phyloP scores from a whole-genome alignment of 2,113 vertebrate species.

The rabbit (Oryctolagus cuniculus) region DNA sequence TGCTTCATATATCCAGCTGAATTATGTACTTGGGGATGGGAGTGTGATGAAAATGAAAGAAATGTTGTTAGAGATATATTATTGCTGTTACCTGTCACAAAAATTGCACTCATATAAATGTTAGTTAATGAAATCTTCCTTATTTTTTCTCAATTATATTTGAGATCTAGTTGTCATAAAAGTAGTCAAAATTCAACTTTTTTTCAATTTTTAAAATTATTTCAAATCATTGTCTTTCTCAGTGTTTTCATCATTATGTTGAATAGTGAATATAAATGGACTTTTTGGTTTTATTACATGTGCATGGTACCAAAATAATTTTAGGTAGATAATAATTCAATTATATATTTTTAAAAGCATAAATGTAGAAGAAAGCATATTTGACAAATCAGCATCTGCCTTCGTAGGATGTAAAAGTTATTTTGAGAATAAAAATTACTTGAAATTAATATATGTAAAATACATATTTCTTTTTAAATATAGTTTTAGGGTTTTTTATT shows the following conservation, averaged over 20 bases:
- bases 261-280: neutral
- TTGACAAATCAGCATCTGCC: neutral
- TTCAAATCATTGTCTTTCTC: neutral
- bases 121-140: neutral
- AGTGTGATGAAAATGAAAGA: too few species aligned
- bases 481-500: neutral
- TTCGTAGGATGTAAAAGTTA: neutral
- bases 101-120: neutral
- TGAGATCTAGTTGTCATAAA: neutral
- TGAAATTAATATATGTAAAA: neutral
- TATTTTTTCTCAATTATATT: neutral
- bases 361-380: neutral
- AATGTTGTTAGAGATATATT: neutral
- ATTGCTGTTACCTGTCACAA: neutral
- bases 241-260: neutral
- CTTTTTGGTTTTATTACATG: neutral
- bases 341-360: neutral
- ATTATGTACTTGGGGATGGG: neutral
- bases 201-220: neutral
- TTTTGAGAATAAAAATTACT: neutral
- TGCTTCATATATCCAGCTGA: neutral
- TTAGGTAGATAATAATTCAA: neutral
- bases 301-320: neutral
- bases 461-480: neutral
- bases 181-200: neutral